Evolutionary conservation across 2,113 vertebrate species (phyloP).

Genomic region (pig (Sus scrofa)): DNA sequence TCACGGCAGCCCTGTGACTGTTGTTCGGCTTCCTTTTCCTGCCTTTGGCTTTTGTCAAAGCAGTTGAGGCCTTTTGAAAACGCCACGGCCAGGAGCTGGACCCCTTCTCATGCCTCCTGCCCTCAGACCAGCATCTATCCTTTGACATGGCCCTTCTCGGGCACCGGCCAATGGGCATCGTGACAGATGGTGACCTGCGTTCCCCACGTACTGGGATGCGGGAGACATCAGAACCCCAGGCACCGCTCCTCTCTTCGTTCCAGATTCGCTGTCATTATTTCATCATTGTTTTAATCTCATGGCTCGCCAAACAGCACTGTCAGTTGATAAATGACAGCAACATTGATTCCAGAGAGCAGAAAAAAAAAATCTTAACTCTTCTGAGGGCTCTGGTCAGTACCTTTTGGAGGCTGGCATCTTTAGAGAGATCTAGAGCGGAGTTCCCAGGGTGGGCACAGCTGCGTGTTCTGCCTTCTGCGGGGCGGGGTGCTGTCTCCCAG

Average conservation of each 20-base stretch:
- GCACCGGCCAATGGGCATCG: background rate
- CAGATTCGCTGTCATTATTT: slow-evolving; percentile 23
- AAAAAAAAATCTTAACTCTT: background rate
- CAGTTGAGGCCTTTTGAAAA: slow-evolving; percentile 21
- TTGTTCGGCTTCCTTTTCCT: background rate
- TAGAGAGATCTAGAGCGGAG: background rate
- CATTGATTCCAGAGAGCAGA: slow-evolving; percentile 26
- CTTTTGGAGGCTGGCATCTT: background rate
- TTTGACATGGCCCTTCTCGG: background rate
- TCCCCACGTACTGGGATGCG: background rate
- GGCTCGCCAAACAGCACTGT: slow-evolving; percentile 12
- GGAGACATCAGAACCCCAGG: background rate
- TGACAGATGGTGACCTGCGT: background rate
- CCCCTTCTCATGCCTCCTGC: slow-evolving; percentile 20
- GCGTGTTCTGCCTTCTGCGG: background rate
- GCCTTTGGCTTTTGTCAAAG: slow-evolving; percentile 35
- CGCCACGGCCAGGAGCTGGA: background rate
- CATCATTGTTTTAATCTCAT: slow-evolving; percentile 54
- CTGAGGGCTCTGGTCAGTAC: background rate
- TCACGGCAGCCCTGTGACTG: background rate
- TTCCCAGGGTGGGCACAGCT: background rate
- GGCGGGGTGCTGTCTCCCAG: background rate
- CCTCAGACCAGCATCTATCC: background rate
- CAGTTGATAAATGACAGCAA: background rate
- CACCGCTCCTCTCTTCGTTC: background rate